phyloP scores from a whole-genome alignment of 1,140 invertebrate species.

The Camponotus vicinus region DNA sequence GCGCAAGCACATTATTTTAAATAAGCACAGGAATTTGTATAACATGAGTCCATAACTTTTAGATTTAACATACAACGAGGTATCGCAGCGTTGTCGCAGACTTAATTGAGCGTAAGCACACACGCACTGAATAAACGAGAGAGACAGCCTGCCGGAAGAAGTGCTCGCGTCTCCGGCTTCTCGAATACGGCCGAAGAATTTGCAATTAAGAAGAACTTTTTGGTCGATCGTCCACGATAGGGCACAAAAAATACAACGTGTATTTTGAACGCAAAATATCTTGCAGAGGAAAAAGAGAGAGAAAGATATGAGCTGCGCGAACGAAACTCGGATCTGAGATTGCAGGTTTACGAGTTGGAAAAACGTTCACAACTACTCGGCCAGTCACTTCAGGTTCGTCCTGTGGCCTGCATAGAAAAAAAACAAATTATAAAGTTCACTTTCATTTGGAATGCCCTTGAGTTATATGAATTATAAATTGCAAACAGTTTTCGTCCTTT shows the following conservation, averaged over 20 bases:
- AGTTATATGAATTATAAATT: constrained; percentile 65
- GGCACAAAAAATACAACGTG: constrained; percentile 76
- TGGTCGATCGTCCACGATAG: constrained; percentile 78
- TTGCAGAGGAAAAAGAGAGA: constrained; percentile 86
- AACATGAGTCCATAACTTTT: constrained; percentile 77
- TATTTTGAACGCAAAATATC: constrained; percentile 85
- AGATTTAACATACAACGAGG: constrained; percentile 79
- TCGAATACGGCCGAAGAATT: constrained; percentile 75
- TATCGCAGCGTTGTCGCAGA: constrained; percentile 79
- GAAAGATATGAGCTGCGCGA: constrained; percentile 86
- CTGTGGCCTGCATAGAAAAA: constrained; percentile 82
- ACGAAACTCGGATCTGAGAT: constrained; percentile 86
- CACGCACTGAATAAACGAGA: constrained; percentile 75
- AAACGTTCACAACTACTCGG: constrained; percentile 86
- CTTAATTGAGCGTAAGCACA: constrained; percentile 76
- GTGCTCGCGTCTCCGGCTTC: constrained; percentile 76
- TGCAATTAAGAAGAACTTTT: constrained; percentile 79
- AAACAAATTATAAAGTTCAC: constrained; percentile 67
- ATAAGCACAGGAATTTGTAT: constrained; percentile 70
- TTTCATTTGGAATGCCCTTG: constrained; percentile 81
- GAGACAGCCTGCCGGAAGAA: constrained; percentile 74
- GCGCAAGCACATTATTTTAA: constrained; percentile 67
- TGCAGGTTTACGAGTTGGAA: constrained; percentile 86
- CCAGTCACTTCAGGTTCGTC: constrained; percentile 86
- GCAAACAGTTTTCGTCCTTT: constrained; percentile 62